Percentiles rank a stretch among this genome's conserved stretches.
Evolutionary conservation across 1,140 invertebrate genomes (phyloP).

Genomic region (Stenopsyche tienmushanensis): DNA sequence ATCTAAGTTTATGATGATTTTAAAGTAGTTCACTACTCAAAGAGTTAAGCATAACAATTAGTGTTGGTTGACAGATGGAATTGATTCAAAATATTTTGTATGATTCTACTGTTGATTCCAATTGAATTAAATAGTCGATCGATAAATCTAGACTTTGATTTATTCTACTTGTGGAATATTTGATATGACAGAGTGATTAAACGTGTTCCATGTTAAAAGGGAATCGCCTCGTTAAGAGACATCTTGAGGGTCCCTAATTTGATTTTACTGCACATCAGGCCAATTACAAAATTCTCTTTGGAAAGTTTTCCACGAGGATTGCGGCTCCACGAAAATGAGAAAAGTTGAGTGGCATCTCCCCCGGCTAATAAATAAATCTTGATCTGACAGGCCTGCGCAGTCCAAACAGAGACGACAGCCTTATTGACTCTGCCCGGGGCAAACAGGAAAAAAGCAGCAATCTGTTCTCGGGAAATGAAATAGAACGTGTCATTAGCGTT

Average conservation of each 20-base stretch:
- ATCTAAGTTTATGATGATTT: no score
- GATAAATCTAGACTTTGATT: no score
- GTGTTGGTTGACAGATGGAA: no score
- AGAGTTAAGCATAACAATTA: no score
- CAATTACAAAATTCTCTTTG: neutral
- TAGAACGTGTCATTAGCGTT: neutral
- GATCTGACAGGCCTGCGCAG: slow-evolving; percentile 7
- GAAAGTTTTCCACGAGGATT: slow-evolving; percentile 8
- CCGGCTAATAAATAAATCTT: slow-evolving; percentile 13
- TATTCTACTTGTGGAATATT: no score
- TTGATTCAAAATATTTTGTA: no score
- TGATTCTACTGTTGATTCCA: no score
- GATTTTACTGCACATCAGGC: slow-evolving; percentile 10
- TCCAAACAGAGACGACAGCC: neutral
- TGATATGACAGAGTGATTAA: no score
- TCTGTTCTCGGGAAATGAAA: neutral
- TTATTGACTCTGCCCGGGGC: neutral
- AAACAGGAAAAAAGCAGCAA: neutral
- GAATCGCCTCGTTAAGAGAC: no score
- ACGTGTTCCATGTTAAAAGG: no score
- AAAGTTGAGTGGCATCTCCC: slow-evolving; percentile 13
- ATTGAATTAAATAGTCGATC: no score
- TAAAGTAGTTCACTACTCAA: no score
- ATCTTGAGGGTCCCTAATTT: neutral
- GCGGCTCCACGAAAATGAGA: neutral